A percentile compares a stretch with the other conserved stretches of the same genome.
Evolutionary conservation across 2,797 vertebrate species (phyloP).

Genomic region (Kryptopterus vitreolus): DNA sequence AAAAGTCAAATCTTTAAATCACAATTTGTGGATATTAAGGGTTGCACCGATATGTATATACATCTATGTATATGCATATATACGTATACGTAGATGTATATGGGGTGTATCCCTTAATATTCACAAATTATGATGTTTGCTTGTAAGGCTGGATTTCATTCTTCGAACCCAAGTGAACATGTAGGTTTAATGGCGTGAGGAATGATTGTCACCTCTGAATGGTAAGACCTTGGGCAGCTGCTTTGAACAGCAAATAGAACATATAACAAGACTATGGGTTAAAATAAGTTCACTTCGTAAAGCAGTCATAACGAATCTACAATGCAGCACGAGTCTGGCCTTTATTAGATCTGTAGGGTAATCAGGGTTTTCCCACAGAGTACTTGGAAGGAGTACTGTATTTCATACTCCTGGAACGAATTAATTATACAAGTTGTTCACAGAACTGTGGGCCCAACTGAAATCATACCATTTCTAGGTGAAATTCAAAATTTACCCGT

Average conservation of each 20-base stretch:
- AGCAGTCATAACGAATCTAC: constrained; percentile 33
- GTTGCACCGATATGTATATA: too few species aligned
- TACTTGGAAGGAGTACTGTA: not conserved
- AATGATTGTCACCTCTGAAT: constrained; percentile 46
- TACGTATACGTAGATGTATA: too few species aligned
- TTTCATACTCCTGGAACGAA: not conserved
- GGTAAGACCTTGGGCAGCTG: constrained; percentile 42
- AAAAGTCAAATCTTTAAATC: too few species aligned
- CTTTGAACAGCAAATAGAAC: constrained; percentile 35
- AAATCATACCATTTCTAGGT: not conserved
- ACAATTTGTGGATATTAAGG: too few species aligned
- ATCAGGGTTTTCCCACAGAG: constrained; percentile 8
- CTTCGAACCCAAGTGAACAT: not conserved
- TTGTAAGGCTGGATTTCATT: not conserved
- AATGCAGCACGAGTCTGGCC: constrained; percentile 20
- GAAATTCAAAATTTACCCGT: constrained; percentile 14
- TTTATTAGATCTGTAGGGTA: constrained; percentile 24
- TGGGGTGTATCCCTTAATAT: not conserved
- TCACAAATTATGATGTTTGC: constrained; percentile 8
- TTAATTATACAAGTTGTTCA: not conserved
- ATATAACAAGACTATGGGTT: constrained; percentile 19
- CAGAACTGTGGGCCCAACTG: not conserved
- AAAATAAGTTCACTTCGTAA: constrained; percentile 30
- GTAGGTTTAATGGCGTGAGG: constrained; percentile 8
- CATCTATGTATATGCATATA: too few species aligned